Percentiles rank a stretch among this genome's conserved stretches.
These are phyloP conservation scores for Typhlichthys eigenmanni DNA, from an alignment of 2,797 vertebrate genomes.

Conservation along the genomic window DNA sequence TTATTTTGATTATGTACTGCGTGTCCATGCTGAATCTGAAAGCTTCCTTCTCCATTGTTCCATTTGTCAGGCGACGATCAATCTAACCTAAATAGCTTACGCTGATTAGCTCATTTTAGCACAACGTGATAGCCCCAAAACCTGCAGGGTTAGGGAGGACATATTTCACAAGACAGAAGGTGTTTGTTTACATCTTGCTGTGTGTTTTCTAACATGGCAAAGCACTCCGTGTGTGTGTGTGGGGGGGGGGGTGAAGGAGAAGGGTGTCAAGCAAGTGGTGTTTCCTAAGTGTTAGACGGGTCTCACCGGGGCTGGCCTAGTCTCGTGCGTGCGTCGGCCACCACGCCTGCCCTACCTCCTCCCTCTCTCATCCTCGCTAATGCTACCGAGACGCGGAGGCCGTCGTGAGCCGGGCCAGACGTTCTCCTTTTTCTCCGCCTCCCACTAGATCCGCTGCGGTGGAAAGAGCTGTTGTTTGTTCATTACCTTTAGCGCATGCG, in stretches of 20 bases:
- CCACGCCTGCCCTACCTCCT: slow-evolving; percentile 29
- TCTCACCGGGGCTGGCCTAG: slow-evolving; percentile 48
- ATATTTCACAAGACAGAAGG: slow-evolving; percentile 32
- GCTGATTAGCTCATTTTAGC: slow-evolving; percentile 7
- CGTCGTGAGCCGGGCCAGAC: slow-evolving; percentile 32
- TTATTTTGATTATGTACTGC: too few species aligned
- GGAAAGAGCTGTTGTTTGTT: slow-evolving; percentile 68
- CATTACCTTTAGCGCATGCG: slow-evolving; percentile 44
- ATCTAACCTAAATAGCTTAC: too few species aligned
- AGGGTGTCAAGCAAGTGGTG: slow-evolving; percentile 8
- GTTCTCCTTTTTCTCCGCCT: slow-evolving; percentile 37
- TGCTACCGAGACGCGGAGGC: slow-evolving; percentile 37
- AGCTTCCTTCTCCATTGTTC: too few species aligned
- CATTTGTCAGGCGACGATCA: too few species aligned
- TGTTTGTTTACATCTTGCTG: slow-evolving; percentile 31
- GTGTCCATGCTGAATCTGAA: too few species aligned
- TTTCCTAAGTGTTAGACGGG: slow-evolving; percentile 16
- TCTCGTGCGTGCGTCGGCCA: slow-evolving; percentile 28
- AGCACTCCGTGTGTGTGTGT: slow-evolving; percentile 28
- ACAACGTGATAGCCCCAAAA: slow-evolving; percentile 9
- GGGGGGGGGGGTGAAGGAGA: not conserved
- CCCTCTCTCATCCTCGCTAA: slow-evolving; percentile 38
- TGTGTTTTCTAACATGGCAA: slow-evolving; percentile 41
- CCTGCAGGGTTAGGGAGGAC: slow-evolving; percentile 4
- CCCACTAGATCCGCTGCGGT: slow-evolving; percentile 40